Evolutionary conservation across 2,888 invertebrate species (phyloP), one percentile per base, ranked within the genome.

Genomic region (Dendrolimus houi): DNA sequence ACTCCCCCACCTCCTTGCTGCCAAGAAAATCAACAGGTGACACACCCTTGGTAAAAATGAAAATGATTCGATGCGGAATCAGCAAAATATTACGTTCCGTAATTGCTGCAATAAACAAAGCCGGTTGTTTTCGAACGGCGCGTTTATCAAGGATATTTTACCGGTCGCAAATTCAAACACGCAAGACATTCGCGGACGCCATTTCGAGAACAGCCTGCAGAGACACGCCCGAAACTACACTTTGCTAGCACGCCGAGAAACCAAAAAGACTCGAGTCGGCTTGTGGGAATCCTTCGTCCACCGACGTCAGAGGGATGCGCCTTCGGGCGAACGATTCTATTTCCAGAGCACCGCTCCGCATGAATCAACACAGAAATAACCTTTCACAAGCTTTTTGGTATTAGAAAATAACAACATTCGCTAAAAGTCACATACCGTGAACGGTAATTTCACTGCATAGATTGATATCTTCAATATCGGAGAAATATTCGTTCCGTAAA

Each of bases 281-380:
- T 74, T 80, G 74, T 72, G 73, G 75, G 78, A 76, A 81, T 83
- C 82, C 83, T 85, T 74, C 69, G 67, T 69, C 70, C 69, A 67
- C 67, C 74, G 70, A 72, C 72, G 68, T 74, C 77, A 72, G 77
- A 80, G 86, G 85, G 87, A 87, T 87, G 87, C 81, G 85, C 80
- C 78, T 85, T 84, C 74, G 74, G 74, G 67, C 83, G 81, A 77
- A 76, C 81, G 69, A 77, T 78, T 88, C 89, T 89, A 89, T 89
- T 90, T 90, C 85, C 87, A 88, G 90, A 86, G 81, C 85, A 78
- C 79, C 83, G 85, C 89, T 81, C 83, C 82, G 87, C 87, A 87
- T 87, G 87, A 89, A 89, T 89, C 89, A 88, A 89, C 89, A 87
- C 89, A 84, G 77, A 90, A 90, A 90, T 90, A 89, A 89, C 88